Percentiles rank a stretch among this genome's conserved stretches.
Evolutionary conservation across 2,113 vertebrate genomes (phyloP).

Genomic region (Thunnus maccoyii): DNA sequence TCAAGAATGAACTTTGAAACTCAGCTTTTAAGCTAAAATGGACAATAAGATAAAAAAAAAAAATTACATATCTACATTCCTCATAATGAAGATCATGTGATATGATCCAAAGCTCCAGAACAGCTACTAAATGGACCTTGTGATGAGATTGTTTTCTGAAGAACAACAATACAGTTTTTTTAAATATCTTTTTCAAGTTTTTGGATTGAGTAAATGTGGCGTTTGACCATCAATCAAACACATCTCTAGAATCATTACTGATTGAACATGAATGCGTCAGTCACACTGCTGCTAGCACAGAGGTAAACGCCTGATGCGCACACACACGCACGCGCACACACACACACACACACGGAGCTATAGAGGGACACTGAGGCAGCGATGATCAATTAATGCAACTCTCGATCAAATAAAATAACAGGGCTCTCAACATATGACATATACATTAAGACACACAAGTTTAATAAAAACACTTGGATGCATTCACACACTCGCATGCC

Average conservation of each 20-base stretch:
- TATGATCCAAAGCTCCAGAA: background rate
- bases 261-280: background rate
- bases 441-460: slow-evolving; percentile 50
- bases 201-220: background rate
- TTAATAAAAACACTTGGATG: slow-evolving; percentile 58
- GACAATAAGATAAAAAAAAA: background rate
- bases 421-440: slow-evolving; percentile 28
- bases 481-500: slow-evolving; percentile 60
- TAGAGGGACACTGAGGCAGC: slow-evolving; percentile 7
- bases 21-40: background rate
- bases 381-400: slow-evolving; percentile 16
- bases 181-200: background rate
- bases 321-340: background rate
- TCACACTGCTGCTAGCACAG: background rate
- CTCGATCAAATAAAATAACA: slow-evolving; percentile 45
- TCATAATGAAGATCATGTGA: background rate
- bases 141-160: background rate
- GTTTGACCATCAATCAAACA: slow-evolving; percentile 8
- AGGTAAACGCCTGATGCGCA: slow-evolving; percentile 9
- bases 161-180: background rate
- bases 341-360: background rate
- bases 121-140: background rate
- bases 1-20: too few relatives aligned
- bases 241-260: slow-evolving; percentile 13
- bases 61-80: background rate